Evolutionary conservation across 2,888 invertebrate species (phyloP), one percentile per base, ranked within the genome.

Genomic region (Cerceris ruficornis): DNA sequence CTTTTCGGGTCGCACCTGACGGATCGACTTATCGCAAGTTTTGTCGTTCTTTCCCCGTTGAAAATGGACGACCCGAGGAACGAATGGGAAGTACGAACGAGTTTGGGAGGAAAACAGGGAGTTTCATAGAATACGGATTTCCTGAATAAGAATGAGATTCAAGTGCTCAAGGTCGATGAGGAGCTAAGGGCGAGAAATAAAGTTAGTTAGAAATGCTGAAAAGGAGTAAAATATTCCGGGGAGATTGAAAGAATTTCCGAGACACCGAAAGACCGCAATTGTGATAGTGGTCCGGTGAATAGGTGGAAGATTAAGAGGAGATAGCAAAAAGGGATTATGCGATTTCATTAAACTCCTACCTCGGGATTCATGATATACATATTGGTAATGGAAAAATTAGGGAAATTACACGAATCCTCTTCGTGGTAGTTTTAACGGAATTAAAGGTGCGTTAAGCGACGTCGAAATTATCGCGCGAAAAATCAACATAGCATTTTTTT

Each of bases 11-110:
- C 75, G 82, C 82, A 84, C 86, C 86, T 86, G 88, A 89, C 86
- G 83, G 85, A 88, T 87, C 88, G 85, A 89, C 89, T 88, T 88
- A 88, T 88, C 87, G 84, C 81, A 80, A 85, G 82, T 83, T 86
- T 66, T 77, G 73, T 79, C 76, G 73, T 75, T 68, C 60, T 46
- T 42, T 69, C 49, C 62, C 41, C 68, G 61, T 52, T 6, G 75
- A 46, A 55, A 60, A 69, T 43, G 75, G 55, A 77, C 50, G 70
- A 49, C n/a, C 43, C 6, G 39, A 9, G 57, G 69, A 66, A 74
- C 17, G 68, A 28, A 50, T 15, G 61, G 64, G 41, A 50, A 61
- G 43, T 13, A 67, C 65, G 78, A 81, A 86, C 72, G 77, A 77
- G 78, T 74, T 76, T 49, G 49, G 55, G 60, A 69, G 72, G 73